Base-by-base conservation (phyloP, 2,797 vertebrate genomes). In the Pangasius sanitwongsei region DNA sequence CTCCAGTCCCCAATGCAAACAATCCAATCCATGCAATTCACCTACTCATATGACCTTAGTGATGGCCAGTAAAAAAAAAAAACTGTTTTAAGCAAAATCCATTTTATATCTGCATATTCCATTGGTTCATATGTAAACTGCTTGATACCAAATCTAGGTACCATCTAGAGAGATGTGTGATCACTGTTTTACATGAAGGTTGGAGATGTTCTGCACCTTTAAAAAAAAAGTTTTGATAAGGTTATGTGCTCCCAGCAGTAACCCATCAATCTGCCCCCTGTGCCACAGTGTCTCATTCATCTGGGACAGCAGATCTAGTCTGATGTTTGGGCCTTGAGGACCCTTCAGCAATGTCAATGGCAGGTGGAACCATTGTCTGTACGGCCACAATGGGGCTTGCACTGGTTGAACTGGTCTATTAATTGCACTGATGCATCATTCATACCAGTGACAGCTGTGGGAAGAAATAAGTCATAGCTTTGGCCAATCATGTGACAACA, bases 391-490 rank as follows among this genome's bases (percentile, higher is more conserved):
- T 67, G 37, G 28, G 59, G 8, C 11, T 41, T 84, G 13, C 16
- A 67, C 28, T 50, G 13, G 18, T 53, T 84, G 18, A 16, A 25
- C 34, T 48, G 41, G 53, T 31, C 63, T 84, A 41, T 67, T 67
- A 84, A 83, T 83, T 65, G 82, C 41, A 83, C 28, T 16, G 61
- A 65, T 83, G 37, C 59, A 65, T 65, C 59, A 65, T n/a, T 44
- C 50, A 48, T 31, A 67, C 31, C 28, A 50, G 2, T 67, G 61
- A 28, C 61, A 67, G 44, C 61, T 50, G 6, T 48, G 41, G 25
- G 48, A 59, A 83, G 61, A 65, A 16, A n/a, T 67, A 82, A 57
- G 11, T 20, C 15, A 4, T n/a, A 65, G 41, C 6, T 65, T 28
- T 65, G 25, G 41, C 7, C 37, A 65, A 31, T 83, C 61, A 65